Evolutionary conservation across 2,113 vertebrate species (phyloP).

Genomic region (Gobiocypris rarus): DNA sequence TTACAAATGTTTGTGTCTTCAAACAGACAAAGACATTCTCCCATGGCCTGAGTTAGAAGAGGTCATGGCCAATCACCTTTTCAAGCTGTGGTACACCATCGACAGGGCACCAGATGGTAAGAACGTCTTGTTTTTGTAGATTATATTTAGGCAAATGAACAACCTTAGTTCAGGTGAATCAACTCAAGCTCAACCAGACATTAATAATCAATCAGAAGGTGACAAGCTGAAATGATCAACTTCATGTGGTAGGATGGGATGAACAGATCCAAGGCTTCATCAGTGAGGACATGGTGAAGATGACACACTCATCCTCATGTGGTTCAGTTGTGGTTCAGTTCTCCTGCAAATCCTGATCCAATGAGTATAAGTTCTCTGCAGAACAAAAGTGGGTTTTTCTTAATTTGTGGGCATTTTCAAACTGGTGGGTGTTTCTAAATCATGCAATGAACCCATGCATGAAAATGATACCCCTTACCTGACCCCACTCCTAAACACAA

Average conservation of each 20-base stretch:
- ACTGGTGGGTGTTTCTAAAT: no score
- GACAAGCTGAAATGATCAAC: not conserved
- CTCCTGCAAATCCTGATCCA: not conserved
- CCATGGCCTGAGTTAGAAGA: constrained; percentile 90
- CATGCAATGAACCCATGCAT: no score
- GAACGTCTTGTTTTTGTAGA: not conserved
- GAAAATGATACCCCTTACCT: no score
- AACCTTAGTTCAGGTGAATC: not conserved
- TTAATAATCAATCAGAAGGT: not conserved
- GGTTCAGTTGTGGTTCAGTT: not conserved
- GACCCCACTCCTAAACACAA: no score
- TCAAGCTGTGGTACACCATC: constrained; percentile 94
- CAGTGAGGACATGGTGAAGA: not conserved
- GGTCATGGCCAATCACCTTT: constrained; percentile 82
- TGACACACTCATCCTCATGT: no score
- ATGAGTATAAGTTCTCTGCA: no score
- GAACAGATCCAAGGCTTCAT: not conserved
- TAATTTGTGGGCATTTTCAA: no score
- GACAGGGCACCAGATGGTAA: constrained; percentile 88
- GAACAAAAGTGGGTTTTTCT: no score
- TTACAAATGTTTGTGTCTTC: not conserved
- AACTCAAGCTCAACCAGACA: not conserved
- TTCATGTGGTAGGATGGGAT: no score
- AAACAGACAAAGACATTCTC: constrained; percentile 91
- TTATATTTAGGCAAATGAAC: not conserved